Base-by-base conservation (phyloP, 2,888 invertebrate genomes). In the Orthonevra nobilis region DNA sequence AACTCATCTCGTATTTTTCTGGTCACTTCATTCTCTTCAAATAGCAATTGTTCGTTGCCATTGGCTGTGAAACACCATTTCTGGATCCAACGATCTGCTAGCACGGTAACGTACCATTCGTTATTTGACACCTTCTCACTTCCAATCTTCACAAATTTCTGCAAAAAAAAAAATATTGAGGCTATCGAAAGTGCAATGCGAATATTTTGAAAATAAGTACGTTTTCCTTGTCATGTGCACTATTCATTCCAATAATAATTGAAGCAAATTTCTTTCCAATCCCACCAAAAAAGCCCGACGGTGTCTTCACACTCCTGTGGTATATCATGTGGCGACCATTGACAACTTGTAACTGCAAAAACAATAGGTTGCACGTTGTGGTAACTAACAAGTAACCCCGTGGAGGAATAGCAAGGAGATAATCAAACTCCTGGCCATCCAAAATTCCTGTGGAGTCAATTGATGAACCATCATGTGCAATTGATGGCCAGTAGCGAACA, bases 401-500 rank as follows among this genome's bases (percentile, higher is more conserved):
- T 0, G 92, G 91, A 52, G 93, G 91, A 48, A 93, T 90, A 81
- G 92, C 92, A 1, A 92, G 91, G 12, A 96, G 89, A 61, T 93
- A 92, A 83, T 95, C 94, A 84, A 96, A 96, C 89, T 96, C 96
- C 88, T 96, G 95, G 0, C 96, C 96, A 20, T 96, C 95, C 26
- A 98, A 90, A 85, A 97, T 97, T 1, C 95, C 94, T 64, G 92
- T 93, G 38, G 94, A 92, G 86, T 98, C 97, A 9, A 94, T 92
- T 7, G 94, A 96, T 0, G 94, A 93, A 0, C 94, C 94, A 86
- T 97, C 97, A 83, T 97, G 96, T 0, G 95, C 94, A 30, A 97
- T 93, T 2, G 94, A 95, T 0, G 95, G 92, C 98, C 98, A 98
- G 89, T 94, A 97, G 0, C 97, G 92, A 0, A 97, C 94, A 50